Evolutionary conservation across 2,797 vertebrate species (phyloP), one percentile per base, ranked within the genome.

Genomic region (Falco cherrug): DNA sequence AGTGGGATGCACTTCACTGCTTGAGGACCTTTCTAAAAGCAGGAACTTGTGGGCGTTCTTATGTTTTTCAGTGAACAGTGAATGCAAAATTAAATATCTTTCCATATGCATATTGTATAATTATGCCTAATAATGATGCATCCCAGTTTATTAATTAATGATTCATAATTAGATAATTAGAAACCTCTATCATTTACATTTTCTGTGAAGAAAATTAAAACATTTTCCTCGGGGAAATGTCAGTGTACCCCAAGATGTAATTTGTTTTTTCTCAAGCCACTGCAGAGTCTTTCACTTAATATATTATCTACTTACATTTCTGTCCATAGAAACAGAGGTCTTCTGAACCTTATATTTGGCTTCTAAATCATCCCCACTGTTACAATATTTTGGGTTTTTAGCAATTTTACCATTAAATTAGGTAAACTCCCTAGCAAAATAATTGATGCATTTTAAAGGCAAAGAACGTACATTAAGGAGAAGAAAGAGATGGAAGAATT

Each of bases 41-140:
- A 69, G 57, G 54, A 71, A 84, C 90, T 93, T 88, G 81, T 96
- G 77, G 85, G 78, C 5, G 13, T 94, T 94, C 61, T 74, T 37
- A 25, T 76, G 48, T 92, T 94, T 90, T 94, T 74, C 73, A 74
- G 7, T 87, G 92, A 89, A 86, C 39, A 95, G 91, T 85, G 77
- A 95, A 87, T 84, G 67, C 26, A 87, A 68, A 94, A 93, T 73
- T 70, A 75, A 57, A 69, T 89, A 82, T 25, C 29, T 84, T 90
- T 80, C 13, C 8, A 14, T 71, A 45, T 89, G 41, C 26, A 9
- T 85, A 18, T 74, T 76, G 10, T 89, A n/a, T 74, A 90, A 90
- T 57, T 90, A 67, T 51, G 10, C 22, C 19, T 93, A 77, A 57
- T 67, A 88, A 60, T 67, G 73, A 73, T 69, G 20, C 11, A 63